phyloP scores from a whole-genome alignment of 2,113 vertebrate genomes.

The Daphoenositta chrysoptera region DNA sequence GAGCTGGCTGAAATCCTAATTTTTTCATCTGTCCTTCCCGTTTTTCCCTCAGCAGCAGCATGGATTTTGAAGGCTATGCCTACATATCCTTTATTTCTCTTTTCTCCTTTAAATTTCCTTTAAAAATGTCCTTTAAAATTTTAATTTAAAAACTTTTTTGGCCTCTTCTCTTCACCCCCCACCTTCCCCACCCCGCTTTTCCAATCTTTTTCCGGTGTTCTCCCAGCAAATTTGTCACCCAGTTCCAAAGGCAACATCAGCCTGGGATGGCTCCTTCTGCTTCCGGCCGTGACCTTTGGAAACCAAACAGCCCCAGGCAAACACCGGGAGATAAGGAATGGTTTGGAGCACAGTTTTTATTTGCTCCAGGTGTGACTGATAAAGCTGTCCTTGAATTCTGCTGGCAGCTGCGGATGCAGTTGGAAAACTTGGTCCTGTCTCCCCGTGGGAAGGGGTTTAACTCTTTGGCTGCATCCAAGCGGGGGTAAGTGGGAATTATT shows the following conservation, averaged over 20 bases:
- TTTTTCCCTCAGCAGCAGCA: neutral
- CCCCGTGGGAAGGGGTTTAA: neutral
- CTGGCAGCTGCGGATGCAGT: neutral
- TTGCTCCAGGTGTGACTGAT: conserved; percentile 40
- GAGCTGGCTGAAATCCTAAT: neutral
- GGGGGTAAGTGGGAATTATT: fast-evolving
- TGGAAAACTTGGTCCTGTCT: neutral
- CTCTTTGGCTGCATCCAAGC: neutral
- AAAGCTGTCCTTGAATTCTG: neutral
- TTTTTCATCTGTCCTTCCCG: neutral
- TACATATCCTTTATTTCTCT: too few species aligned
- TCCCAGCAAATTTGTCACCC: neutral
- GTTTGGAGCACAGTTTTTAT: neutral
- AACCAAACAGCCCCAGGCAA: neutral
- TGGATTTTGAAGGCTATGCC: neutral
- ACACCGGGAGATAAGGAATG: neutral
- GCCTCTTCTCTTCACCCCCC: neutral
- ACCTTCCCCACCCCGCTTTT: neutral
- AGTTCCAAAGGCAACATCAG: neutral
- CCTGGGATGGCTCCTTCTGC: neutral
- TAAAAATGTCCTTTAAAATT: neutral
- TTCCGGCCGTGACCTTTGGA: conserved; percentile 1
- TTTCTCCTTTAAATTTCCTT: neutral
- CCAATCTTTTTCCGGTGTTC: neutral
- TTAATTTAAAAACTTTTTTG: neutral